These are phyloP conservation scores for Dolichomitus sp. DNA, from an alignment of 2,888 invertebrate species.

Conservation along the genomic window DNA sequence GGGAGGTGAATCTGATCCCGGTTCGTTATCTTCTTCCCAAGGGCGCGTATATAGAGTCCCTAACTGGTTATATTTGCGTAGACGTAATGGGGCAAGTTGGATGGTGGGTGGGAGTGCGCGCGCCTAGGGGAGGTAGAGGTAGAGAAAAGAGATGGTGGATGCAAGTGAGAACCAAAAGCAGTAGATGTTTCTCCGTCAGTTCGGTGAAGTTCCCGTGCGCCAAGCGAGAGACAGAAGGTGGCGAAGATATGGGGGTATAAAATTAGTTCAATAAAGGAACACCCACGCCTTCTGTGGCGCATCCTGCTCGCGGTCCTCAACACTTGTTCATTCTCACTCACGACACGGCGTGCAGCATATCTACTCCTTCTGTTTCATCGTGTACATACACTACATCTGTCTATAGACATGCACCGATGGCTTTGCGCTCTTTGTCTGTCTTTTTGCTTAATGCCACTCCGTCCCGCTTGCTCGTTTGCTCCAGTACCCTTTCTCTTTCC, in stretches of 20 bases:
- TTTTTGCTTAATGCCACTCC: neutral
- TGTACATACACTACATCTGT: slow-evolving; percentile 4
- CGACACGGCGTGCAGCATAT: slow-evolving; percentile 17
- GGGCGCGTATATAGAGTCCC: slow-evolving; percentile 70
- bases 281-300: slow-evolving; percentile 78
- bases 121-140: slow-evolving; percentile 17
- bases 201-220: slow-evolving; percentile 33
- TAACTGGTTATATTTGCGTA: slow-evolving; percentile 82
- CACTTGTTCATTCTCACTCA: slow-evolving; percentile 41
- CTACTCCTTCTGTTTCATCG: slow-evolving; percentile 52
- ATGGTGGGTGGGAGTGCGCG: slow-evolving; percentile 58
- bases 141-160: slow-evolving; percentile 30
- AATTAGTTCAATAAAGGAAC: slow-evolving; percentile 84
- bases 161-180: slow-evolving; percentile 37
- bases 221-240: slow-evolving; percentile 53
- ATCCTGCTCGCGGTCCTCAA: slow-evolving; percentile 63
- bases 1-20: slow-evolving; percentile 65
- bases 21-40: slow-evolving; percentile 72
- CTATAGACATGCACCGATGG: neutral
- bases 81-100: slow-evolving; percentile 81
- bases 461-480: slow-evolving; percentile 34
- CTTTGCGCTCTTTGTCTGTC: slow-evolving; percentile 38
- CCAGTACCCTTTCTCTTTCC: slow-evolving; percentile 20
- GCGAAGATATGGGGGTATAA: slow-evolving; percentile 78
- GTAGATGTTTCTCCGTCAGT: slow-evolving; percentile 31